Evolutionary conservation across 2,113 vertebrate species (phyloP).

Genomic region (Meriones unguiculatus): DNA sequence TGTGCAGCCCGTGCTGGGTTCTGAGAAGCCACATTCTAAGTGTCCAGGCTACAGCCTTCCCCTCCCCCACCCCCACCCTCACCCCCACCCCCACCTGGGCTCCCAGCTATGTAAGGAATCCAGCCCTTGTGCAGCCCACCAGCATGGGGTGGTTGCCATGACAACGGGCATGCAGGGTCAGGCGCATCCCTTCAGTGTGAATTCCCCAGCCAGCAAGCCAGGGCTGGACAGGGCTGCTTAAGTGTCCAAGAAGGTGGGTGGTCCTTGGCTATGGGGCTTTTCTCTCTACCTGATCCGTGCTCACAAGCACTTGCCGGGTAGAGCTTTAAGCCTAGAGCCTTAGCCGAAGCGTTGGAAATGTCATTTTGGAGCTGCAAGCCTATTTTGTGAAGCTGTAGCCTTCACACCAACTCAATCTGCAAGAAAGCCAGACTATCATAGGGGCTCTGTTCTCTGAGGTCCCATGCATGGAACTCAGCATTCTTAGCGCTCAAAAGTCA

Average conservation of each 20-base stretch:
- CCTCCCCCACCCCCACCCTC: not conserved
- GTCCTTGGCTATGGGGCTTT: not conserved
- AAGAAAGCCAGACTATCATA: fast-evolving
- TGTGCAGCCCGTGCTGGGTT: not conserved
- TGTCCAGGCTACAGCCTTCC: not conserved
- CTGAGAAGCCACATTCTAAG: not conserved
- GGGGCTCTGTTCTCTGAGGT: fast-evolving
- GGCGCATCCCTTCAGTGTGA: not conserved
- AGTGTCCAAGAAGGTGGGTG: not conserved
- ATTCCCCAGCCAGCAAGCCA: not conserved
- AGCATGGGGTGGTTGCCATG: not conserved
- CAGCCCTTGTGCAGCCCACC: not conserved
- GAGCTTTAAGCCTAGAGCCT: too few relatives aligned
- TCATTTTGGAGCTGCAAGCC: not conserved
- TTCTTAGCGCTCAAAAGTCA: not conserved
- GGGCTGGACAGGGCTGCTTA: not conserved
- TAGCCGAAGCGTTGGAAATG: fast-evolving
- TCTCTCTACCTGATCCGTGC: not conserved
- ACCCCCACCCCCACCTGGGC: not conserved
- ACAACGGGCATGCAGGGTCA: not conserved
- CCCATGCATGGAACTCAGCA: not conserved
- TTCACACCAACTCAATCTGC: not conserved
- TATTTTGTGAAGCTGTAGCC: too few relatives aligned
- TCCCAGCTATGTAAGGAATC: conserved; percentile 50
- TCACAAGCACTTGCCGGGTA: fast-evolving